A percentile compares a stretch with the other conserved stretches of the same genome.
phyloP scores from a whole-genome alignment of 2,888 invertebrate species.

The Pheosia gnoma region DNA sequence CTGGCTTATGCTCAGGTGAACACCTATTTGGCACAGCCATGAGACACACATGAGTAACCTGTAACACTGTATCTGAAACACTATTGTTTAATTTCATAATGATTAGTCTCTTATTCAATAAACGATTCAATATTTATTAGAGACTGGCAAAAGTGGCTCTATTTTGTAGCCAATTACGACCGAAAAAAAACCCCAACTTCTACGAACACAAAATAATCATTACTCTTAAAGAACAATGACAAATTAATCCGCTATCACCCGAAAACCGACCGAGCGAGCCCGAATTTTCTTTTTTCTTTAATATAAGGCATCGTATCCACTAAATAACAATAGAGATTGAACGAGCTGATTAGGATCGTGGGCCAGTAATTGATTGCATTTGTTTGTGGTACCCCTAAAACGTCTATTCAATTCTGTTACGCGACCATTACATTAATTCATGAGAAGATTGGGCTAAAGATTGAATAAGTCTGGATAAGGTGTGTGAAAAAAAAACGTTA shows the following conservation, averaged over 20 bases:
- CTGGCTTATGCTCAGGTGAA: too few species aligned
- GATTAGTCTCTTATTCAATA: too few species aligned
- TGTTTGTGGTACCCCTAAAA: constrained; percentile 38
- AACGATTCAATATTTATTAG: too few species aligned
- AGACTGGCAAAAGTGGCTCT: too few species aligned
- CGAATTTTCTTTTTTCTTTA: not conserved
- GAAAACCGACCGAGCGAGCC: too few species aligned
- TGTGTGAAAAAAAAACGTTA: too few species aligned
- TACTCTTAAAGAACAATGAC: not conserved
- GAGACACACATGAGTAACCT: too few species aligned
- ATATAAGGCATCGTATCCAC: not conserved
- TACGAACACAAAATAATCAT: not conserved
- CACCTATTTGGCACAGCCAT: too few species aligned
- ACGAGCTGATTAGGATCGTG: constrained; percentile 25
- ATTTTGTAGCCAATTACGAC: too few species aligned
- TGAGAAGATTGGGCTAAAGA: constrained; percentile 12
- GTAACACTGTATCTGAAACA: too few species aligned
- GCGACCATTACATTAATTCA: constrained; percentile 25
- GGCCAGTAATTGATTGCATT: constrained; percentile 40
- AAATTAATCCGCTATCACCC: not conserved
- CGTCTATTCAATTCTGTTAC: constrained; percentile 38
- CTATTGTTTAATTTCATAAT: too few species aligned
- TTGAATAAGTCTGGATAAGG: constrained; percentile 18
- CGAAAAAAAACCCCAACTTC: too few species aligned
- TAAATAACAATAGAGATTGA: constrained; percentile 24